Evolutionary conservation across 2,113 vertebrate genomes (phyloP).

Genomic region (Gallinago jamesoni): DNA sequence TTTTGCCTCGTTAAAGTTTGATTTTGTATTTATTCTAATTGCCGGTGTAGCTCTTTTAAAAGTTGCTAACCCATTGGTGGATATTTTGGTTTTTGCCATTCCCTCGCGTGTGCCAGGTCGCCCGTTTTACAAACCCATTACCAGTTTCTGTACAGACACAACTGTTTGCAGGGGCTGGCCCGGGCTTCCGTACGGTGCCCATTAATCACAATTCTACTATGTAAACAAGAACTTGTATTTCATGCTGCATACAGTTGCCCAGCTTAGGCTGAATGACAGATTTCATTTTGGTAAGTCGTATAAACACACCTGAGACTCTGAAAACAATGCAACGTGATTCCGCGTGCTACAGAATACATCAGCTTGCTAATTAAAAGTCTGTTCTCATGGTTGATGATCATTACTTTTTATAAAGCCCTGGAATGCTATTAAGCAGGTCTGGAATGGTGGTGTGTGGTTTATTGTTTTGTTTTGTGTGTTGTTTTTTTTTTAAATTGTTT

Average conservation of each 20-base stretch:
- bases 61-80: not conserved
- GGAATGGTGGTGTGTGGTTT: not conserved
- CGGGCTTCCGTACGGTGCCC: constrained; percentile 34
- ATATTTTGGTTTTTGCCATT: constrained; percentile 13
- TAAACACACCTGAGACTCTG: constrained; percentile 25
- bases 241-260: not conserved
- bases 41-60: constrained; percentile 4
- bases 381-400: not conserved
- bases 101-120: not conserved
- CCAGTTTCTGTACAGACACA: constrained; percentile 13
- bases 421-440: constrained; percentile 20
- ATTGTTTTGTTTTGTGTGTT: not conserved
- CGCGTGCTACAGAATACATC: constrained; percentile 3
- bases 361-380: constrained; percentile 9
- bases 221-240: constrained; percentile 52
- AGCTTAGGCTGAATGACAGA: constrained; percentile 51
- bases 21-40: constrained; percentile 42
- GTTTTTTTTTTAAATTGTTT: not conserved
- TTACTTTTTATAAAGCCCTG: not conserved
- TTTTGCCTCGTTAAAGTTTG: constrained; percentile 2
- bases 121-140: constrained; percentile 25
- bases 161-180: constrained; percentile 37
- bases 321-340: not conserved
- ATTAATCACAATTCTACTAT: constrained; percentile 66
- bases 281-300: constrained; percentile 29